These are phyloP conservation scores for Caenorhabditis becei DNA, from an alignment of 2,888 invertebrate genomes.

Conservation along the genomic window DNA sequence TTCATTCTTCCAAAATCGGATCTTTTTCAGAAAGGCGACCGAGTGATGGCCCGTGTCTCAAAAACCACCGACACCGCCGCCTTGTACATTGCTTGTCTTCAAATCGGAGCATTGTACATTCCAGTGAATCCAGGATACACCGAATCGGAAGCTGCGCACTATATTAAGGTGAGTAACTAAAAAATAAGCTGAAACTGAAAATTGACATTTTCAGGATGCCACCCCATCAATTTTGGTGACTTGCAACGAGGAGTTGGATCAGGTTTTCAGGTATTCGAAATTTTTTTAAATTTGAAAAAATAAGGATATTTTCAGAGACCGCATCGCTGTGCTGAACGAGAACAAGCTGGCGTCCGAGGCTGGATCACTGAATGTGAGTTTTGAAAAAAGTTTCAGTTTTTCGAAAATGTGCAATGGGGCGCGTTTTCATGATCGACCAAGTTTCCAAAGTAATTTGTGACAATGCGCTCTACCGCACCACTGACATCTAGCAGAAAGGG, in stretches of 20 bases:
- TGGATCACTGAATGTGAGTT: slow-evolving; percentile 38
- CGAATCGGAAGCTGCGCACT: slow-evolving; percentile 78
- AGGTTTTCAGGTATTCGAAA: slow-evolving; percentile 39
- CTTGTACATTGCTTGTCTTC: slow-evolving; percentile 80
- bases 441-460: too few relatives aligned
- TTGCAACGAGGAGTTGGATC: slow-evolving; percentile 68
- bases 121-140: slow-evolving; percentile 81
- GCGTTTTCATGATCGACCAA: too few relatives aligned
- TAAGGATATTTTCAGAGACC: slow-evolving; percentile 14
- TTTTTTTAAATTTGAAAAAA: background rate
- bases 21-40: slow-evolving; percentile 77
- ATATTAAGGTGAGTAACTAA: slow-evolving; percentile 70
- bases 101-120: slow-evolving; percentile 78
- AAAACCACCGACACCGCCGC: slow-evolving; percentile 77
- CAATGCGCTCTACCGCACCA: too few relatives aligned
- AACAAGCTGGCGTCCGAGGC: slow-evolving; percentile 41
- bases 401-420: background rate
- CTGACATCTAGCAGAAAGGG: too few relatives aligned
- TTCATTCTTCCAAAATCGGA: too few relatives aligned
- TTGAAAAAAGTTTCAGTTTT: background rate
- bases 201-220: slow-evolving; percentile 68
- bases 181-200: background rate
- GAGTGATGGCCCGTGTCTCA: slow-evolving; percentile 76
- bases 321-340: slow-evolving; percentile 57
- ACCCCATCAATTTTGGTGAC: slow-evolving; percentile 78